phyloP scores from a whole-genome alignment of 2,888 invertebrate species.

The Antheraea assamensis region DNA sequence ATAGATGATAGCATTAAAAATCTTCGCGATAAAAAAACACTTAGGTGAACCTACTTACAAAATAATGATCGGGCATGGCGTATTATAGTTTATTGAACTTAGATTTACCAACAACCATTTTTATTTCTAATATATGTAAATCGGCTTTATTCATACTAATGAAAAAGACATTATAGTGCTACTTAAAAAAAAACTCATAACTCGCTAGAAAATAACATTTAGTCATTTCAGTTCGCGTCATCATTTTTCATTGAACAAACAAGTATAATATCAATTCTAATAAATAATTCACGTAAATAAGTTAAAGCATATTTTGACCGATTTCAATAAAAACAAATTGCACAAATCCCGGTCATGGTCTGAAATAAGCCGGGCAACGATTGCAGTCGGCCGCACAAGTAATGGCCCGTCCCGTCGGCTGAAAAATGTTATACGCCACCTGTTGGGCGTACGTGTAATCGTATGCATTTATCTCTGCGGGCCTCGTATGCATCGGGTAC shows the following conservation, averaged over 20 bases:
- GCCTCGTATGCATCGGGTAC: slow-evolving; percentile 62
- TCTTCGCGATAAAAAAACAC: no score
- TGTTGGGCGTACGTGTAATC: slow-evolving; percentile 76
- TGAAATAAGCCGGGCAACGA: slow-evolving; percentile 67
- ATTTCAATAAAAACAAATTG: slow-evolving; percentile 73
- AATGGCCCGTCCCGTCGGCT: slow-evolving; percentile 58
- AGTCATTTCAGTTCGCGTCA: background rate
- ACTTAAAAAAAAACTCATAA: background rate
- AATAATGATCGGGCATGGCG: no score
- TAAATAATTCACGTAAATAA: background rate
- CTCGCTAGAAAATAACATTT: background rate
- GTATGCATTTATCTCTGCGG: slow-evolving; percentile 78
- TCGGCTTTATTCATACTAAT: background rate
- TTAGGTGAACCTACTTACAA: no score
- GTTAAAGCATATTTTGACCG: slow-evolving; percentile 51
- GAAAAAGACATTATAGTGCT: background rate
- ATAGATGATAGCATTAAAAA: no score
- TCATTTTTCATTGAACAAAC: background rate
- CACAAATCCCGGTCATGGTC: slow-evolving; percentile 63
- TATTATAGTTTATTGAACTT: no score
- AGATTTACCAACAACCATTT: no score
- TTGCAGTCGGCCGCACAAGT: slow-evolving; percentile 39
- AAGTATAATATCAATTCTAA: background rate
- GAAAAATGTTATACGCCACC: slow-evolving; percentile 83
- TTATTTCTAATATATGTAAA: no score